A percentile compares a stretch with the other conserved stretches of the same genome.
Evolutionary conservation across 2,113 vertebrate genomes (phyloP).

Genomic region (Dasyprocta punctata): DNA sequence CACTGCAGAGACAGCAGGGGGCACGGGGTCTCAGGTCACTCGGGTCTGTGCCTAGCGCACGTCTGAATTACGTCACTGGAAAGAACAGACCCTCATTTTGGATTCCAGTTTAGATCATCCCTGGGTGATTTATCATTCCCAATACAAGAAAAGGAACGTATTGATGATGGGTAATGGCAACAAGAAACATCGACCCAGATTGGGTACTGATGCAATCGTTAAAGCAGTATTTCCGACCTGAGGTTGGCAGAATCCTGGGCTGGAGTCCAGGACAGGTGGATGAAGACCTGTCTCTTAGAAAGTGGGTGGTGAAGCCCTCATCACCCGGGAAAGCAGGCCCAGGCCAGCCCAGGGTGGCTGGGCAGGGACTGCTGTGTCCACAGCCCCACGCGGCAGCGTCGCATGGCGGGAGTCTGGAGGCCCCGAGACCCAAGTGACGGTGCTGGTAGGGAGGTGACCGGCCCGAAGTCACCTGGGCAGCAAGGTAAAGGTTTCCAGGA

Average conservation of each 20-base stretch:
- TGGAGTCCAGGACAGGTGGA: neutral
- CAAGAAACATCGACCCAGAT: neutral
- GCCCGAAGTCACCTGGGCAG: neutral
- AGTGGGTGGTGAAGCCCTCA: accelerated
- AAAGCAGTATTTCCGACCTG: neutral
- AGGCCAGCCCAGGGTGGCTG: neutral
- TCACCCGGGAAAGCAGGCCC: neutral
- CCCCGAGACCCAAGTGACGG: too few relatives aligned
- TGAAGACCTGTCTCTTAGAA: neutral
- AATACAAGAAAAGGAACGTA: neutral
- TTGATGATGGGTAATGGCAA: neutral
- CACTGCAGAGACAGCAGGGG: too few relatives aligned
- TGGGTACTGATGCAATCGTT: neutral
- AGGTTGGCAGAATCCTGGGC: neutral
- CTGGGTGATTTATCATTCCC: too few relatives aligned
- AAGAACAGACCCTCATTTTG: neutral
- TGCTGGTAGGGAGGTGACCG: accelerated
- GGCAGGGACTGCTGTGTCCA: neutral
- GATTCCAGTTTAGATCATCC: neutral
- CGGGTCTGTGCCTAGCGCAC: accelerated
- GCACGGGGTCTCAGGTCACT: neutral
- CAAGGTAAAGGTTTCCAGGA: neutral
- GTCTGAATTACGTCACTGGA: too few relatives aligned
- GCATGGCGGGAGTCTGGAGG: neutral
- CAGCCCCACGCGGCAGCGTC: accelerated